phyloP scores from a whole-genome alignment of 1,140 invertebrate species.

The Diorhabda elongata region DNA sequence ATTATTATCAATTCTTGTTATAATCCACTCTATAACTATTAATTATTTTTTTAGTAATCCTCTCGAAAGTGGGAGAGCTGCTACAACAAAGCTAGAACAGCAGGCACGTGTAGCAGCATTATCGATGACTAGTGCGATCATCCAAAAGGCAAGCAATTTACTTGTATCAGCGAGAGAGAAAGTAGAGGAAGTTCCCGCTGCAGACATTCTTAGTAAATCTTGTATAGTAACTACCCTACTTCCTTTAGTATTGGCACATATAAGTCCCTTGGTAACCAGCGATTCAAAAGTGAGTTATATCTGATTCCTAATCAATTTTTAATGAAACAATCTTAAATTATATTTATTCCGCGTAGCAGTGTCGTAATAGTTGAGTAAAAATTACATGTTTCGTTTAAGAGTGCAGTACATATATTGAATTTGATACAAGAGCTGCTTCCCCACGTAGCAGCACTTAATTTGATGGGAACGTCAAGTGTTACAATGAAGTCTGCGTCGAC shows the following conservation, averaged over 20 bases:
- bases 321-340: background rate
- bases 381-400: conserved; percentile 52
- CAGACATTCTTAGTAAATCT: conserved; percentile 55
- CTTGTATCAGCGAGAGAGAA: conserved; percentile 66
- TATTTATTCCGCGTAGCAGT: background rate
- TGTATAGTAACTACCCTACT: conserved; percentile 67
- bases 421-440: conserved; percentile 88
- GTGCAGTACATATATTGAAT: conserved; percentile 85
- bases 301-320: background rate
- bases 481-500: conserved; percentile 23
- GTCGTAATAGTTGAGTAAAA: too few relatives aligned
- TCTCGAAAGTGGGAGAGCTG: conserved; percentile 61
- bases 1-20: too few relatives aligned
- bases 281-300: conserved; percentile 67
- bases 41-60: conserved; percentile 53
- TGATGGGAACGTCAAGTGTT: conserved; percentile 47
- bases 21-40: too few relatives aligned
- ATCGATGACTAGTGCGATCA: conserved; percentile 66
- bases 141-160: conserved; percentile 68
- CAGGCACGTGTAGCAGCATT: conserved; percentile 70
- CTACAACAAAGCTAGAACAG: conserved; percentile 63
- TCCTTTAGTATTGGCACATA: conserved; percentile 74
- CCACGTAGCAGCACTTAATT: conserved; percentile 81
- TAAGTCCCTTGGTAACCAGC: conserved; percentile 73
- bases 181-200: conserved; percentile 51